These are phyloP conservation scores for Cherax quadricarinatus DNA, from an alignment of 1,140 invertebrate species.

Conservation along the genomic window DNA sequence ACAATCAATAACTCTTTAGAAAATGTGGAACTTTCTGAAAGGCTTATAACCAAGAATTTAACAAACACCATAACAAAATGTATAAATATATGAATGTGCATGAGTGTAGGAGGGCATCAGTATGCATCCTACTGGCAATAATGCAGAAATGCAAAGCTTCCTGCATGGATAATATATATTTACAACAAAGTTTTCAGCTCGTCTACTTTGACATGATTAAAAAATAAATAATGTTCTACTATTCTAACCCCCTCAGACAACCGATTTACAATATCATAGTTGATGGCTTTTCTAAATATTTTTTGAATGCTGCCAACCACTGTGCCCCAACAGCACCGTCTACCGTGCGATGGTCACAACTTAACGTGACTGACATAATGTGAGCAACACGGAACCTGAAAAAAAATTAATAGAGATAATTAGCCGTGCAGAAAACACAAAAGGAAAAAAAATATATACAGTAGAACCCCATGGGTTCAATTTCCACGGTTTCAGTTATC, in stretches of 20 bases:
- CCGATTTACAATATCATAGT: constrained; percentile 82
- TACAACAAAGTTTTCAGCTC: not conserved
- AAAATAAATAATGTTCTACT: constrained; percentile 2
- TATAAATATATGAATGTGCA: not conserved
- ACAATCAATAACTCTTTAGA: not conserved
- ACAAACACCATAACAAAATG: not conserved
- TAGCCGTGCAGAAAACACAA: too few species aligned
- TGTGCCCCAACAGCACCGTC: constrained; percentile 85
- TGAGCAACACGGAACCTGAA: constrained; percentile 78
- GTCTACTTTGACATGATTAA: not conserved
- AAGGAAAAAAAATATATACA: too few species aligned
- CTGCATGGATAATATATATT: not conserved
- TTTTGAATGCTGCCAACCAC: constrained; percentile 83
- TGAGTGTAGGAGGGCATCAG: not conserved
- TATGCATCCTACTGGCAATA: not conserved
- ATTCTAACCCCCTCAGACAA: not conserved
- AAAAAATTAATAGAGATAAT: not conserved
- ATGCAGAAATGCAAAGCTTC: not conserved
- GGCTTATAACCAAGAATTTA: not conserved
- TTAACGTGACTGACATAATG: constrained; percentile 83
- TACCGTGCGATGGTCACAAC: constrained; percentile 86
- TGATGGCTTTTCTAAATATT: constrained; percentile 81
- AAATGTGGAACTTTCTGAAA: not conserved
- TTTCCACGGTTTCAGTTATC: too few species aligned
- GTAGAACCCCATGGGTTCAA: too few species aligned